A percentile compares a stretch with the other conserved stretches of the same genome.
Evolutionary conservation across 1,140 invertebrate species (phyloP).

Genomic region (Pygmarrhopalites habei): DNA sequence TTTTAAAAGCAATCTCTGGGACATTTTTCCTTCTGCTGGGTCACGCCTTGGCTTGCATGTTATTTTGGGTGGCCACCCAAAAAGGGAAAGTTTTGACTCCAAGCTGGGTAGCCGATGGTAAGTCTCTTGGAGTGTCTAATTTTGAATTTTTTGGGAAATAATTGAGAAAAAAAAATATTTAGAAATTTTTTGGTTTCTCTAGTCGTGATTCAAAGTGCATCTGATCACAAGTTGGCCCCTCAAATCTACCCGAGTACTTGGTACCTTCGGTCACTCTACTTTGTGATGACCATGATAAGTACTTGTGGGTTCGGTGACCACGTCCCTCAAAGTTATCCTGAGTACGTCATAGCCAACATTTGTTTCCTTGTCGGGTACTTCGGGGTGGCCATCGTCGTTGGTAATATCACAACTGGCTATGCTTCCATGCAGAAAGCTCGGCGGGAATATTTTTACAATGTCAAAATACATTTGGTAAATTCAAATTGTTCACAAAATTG

Average conservation of each 20-base stretch:
- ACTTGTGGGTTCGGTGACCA: background rate
- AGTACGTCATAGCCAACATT: background rate
- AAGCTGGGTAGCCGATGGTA: background rate
- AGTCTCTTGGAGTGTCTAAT: background rate
- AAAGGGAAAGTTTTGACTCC: background rate
- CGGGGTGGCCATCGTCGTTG: background rate
- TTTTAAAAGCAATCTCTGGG: background rate
- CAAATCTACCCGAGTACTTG: background rate
- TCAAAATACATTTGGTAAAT: background rate
- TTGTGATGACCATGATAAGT: background rate
- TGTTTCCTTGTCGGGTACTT: background rate
- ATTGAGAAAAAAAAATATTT: no score
- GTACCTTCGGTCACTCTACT: background rate
- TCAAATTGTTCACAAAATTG: no score
- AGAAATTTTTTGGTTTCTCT: no score
- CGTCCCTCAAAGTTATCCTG: background rate
- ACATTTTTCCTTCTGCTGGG: background rate
- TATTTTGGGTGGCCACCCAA: background rate
- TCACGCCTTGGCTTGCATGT: background rate
- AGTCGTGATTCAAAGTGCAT: no score
- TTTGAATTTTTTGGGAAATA: no score
- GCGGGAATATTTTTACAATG: slow-evolving; percentile 4
- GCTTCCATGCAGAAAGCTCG: background rate
- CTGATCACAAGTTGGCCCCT: no score
- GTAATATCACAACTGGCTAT: background rate